Conservation (phyloP, 2,888 invertebrate species). For the Chloroclystis v-ata region DNA sequence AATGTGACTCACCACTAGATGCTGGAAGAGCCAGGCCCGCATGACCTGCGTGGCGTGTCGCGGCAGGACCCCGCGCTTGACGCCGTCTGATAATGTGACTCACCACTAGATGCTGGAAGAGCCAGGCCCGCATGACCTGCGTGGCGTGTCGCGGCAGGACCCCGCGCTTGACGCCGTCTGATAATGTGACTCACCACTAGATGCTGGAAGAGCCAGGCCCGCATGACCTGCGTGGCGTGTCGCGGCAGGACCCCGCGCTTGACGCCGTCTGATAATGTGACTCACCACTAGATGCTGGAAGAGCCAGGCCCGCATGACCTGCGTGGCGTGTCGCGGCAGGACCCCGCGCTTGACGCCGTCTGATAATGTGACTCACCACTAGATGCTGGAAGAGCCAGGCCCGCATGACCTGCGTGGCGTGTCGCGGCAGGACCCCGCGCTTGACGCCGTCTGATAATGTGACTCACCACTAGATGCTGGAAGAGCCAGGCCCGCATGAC, state of each 20-base stretch:
- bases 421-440: slow-evolving; percentile 85
- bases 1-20: not conserved
- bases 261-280: slow-evolving; percentile 61
- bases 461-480: slow-evolving; percentile 43
- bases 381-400: slow-evolving; percentile 16
- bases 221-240: slow-evolving; percentile 91
- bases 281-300: slow-evolving; percentile 27
- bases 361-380: slow-evolving; percentile 43
- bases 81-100: slow-evolving; percentile 53
- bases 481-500: not conserved
- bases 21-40: slow-evolving; percentile 3
- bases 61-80: slow-evolving; percentile 50
- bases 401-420: slow-evolving; percentile 81
- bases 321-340: slow-evolving; percentile 96
- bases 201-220: slow-evolving; percentile 33
- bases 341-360: slow-evolving; percentile 90
- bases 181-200: slow-evolving; percentile 12
- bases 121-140: slow-evolving; percentile 72
- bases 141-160: slow-evolving; percentile 97
- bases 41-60: slow-evolving; percentile 40
- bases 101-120: slow-evolving; percentile 16
- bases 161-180: slow-evolving; percentile 86
- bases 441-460: slow-evolving; percentile 78
- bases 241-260: slow-evolving; percentile 96
- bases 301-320: slow-evolving; percentile 75